phyloP scores from a whole-genome alignment of 2,888 invertebrate genomes.

The Tolmerus cingulatus region DNA sequence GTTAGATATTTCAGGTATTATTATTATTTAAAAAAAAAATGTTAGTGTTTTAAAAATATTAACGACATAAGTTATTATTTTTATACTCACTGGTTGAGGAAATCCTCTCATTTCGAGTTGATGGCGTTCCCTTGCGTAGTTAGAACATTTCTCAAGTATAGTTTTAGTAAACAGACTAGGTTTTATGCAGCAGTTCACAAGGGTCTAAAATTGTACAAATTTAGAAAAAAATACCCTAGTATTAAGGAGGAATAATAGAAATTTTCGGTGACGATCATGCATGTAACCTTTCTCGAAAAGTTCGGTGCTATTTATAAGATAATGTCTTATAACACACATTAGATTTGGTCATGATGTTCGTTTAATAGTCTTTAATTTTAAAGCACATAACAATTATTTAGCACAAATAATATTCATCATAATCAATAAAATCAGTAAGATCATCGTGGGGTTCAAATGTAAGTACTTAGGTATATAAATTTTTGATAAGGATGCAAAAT shows the following conservation, averaged over 20 bases:
- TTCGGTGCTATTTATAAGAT: too few species aligned
- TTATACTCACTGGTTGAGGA: slow-evolving; percentile 8
- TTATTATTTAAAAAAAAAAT: too few species aligned
- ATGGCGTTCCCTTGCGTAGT: neutral
- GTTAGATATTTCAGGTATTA: too few species aligned
- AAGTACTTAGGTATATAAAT: neutral
- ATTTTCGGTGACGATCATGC: too few species aligned
- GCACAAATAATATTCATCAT: too few species aligned
- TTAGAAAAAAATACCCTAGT: neutral
- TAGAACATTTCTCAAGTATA: neutral
- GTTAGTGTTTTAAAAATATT: neutral
- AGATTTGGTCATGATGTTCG: too few species aligned
- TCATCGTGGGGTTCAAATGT: neutral
- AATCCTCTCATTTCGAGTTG: neutral
- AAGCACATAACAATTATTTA: too few species aligned
- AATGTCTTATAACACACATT: too few species aligned
- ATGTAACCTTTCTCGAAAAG: too few species aligned
- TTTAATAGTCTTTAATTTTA: too few species aligned
- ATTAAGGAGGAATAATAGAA: neutral
- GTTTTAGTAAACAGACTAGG: neutral
- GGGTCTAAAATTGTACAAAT: neutral
- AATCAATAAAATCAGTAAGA: too few species aligned
- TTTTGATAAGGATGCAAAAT: neutral
- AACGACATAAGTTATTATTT: neutral
- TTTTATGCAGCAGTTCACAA: neutral